phyloP scores from a whole-genome alignment of 2,113 vertebrate genomes.

The Parotia lawesii region DNA sequence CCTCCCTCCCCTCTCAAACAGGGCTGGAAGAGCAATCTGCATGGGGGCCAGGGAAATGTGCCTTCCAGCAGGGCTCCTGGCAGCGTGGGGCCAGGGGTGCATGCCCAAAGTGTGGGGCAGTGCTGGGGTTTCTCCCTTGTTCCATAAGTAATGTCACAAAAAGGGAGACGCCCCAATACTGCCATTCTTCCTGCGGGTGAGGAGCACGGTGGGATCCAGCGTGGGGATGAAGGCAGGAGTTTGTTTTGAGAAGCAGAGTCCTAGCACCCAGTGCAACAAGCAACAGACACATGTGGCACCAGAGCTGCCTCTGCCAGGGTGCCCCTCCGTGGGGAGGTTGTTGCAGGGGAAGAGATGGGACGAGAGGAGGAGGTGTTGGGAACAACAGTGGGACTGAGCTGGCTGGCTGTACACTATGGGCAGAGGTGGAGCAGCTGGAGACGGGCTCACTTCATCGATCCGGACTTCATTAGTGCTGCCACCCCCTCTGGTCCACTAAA shows the following conservation, averaged over 20 bases:
- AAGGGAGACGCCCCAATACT: neutral
- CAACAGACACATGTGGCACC: accelerated
- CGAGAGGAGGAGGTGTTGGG: neutral
- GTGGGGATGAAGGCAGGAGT: neutral
- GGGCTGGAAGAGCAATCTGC: neutral
- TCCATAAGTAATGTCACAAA: neutral
- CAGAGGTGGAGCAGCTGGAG: neutral
- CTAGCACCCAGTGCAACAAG: neutral
- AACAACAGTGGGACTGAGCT: neutral
- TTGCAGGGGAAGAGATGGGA: accelerated
- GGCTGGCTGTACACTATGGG: accelerated
- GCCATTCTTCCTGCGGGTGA: neutral
- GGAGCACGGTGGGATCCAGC: accelerated
- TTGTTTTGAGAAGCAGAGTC: neutral
- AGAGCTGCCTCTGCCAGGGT: neutral
- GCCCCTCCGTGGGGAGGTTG: accelerated
- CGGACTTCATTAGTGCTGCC: neutral
- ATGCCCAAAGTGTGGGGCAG: neutral
- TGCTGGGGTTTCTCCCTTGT: neutral
- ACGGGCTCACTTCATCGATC: neutral
- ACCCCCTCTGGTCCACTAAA: neutral
- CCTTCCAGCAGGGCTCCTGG: neutral
- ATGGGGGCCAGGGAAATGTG: neutral
- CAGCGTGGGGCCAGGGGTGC: neutral
- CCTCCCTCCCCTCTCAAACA: neutral